A percentile compares a stretch with the other conserved stretches of the same genome.
These are phyloP conservation scores for Terrapene triunguis DNA, from an alignment of 2,113 vertebrate species.

Conservation along the genomic window DNA sequence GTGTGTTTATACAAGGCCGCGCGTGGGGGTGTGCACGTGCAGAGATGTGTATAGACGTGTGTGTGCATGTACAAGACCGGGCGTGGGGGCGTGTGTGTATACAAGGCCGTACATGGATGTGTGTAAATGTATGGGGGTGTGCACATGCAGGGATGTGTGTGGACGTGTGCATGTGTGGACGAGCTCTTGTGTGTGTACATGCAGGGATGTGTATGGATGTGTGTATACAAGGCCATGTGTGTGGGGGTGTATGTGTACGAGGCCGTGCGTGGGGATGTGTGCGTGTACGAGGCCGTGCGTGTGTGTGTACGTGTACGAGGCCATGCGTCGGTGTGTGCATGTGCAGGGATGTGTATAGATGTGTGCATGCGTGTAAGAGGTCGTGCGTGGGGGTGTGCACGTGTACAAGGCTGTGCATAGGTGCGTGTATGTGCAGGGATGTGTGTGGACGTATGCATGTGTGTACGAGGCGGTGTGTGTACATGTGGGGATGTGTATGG, in stretches of 20 bases:
- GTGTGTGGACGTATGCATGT: too few relatives aligned
- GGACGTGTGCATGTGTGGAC: slow-evolving; percentile 1
- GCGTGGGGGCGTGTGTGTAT: not conserved
- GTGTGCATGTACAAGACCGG: not conserved
- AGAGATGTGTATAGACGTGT: not conserved
- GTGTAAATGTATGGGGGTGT: too few relatives aligned
- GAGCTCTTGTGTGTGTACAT: not conserved
- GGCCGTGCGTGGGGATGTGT: not conserved
- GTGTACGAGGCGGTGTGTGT: too few relatives aligned
- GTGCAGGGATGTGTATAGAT: not conserved
- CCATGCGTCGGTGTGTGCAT: not conserved
- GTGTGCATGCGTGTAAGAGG: too few relatives aligned
- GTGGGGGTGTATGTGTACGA: too few relatives aligned
- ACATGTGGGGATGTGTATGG: too few relatives aligned
- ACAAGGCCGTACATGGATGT: not conserved
- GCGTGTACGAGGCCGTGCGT: too few relatives aligned
- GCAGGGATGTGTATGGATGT: too few relatives aligned
- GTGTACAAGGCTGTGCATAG: too few relatives aligned
- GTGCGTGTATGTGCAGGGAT: not conserved
- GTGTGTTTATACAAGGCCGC: slow-evolving; percentile 5
- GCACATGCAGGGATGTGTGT: not conserved
- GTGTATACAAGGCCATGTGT: too few relatives aligned
- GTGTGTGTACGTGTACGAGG: not conserved
- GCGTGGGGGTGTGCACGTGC: not conserved
- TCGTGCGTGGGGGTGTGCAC: too few relatives aligned